These are phyloP conservation scores for Dryocosmus kuriphilus DNA, from an alignment of 2,888 invertebrate species.

Conservation along the genomic window DNA sequence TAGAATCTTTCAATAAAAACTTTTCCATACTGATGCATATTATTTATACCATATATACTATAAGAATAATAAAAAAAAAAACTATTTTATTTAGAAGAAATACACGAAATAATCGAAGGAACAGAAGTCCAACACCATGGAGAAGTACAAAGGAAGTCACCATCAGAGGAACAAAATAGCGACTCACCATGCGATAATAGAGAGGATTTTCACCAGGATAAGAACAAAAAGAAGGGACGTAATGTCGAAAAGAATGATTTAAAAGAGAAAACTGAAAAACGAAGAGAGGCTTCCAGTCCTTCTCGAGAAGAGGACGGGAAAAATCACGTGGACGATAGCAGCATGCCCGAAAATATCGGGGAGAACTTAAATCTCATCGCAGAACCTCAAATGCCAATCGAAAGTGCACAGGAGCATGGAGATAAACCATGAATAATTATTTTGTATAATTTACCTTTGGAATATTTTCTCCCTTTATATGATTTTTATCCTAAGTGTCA, in stretches of 20 bases:
- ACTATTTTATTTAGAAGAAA: background rate
- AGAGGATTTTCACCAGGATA: background rate
- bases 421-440: background rate
- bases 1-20: no score
- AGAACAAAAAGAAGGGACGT: background rate
- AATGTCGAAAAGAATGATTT: background rate
- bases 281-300: background rate
- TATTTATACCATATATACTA: background rate
- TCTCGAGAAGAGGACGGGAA: background rate
- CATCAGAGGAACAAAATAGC: background rate
- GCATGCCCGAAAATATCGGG: background rate
- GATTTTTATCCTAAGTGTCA: background rate
- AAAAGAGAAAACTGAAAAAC: background rate
- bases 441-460: conserved; percentile 8
- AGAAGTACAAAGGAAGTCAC: background rate
- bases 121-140: conserved; percentile 31
- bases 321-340: background rate
- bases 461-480: background rate
- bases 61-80: background rate
- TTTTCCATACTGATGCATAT: no score
- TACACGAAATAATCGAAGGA: background rate
- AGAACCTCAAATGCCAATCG: background rate
- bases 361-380: background rate
- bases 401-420: background rate
- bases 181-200: background rate